phyloP scores from a whole-genome alignment of 2,113 vertebrate genomes.

The Chionodraco myersi region DNA sequence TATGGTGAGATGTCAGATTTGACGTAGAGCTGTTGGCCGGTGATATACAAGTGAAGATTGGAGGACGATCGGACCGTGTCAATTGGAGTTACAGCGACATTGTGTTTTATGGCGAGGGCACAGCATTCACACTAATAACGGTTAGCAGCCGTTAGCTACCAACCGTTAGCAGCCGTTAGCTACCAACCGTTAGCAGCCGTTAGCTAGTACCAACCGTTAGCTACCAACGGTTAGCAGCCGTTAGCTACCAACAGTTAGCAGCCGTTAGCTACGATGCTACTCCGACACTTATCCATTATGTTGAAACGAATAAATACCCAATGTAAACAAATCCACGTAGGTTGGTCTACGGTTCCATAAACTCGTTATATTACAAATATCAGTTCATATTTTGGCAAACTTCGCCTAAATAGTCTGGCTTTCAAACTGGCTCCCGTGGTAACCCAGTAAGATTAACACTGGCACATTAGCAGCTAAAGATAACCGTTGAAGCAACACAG shows the following conservation, averaged over 20 bases:
- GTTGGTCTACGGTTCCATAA: too few species aligned
- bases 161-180: background rate
- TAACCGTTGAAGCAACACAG: background rate
- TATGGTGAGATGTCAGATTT: too few species aligned
- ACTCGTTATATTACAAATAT: background rate
- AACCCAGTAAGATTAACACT: background rate
- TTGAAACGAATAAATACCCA: background rate
- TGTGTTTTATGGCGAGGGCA: too few species aligned
- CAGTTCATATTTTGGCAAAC: background rate
- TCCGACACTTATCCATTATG: background rate
- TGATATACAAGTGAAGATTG: too few species aligned
- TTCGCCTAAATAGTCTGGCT: background rate
- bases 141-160: background rate
- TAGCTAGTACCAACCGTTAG: background rate
- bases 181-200: too few species aligned
- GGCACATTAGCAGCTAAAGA: background rate
- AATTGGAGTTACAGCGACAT: too few species aligned
- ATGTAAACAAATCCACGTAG: background rate
- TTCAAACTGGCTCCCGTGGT: background rate
- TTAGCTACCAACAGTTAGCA: background rate
- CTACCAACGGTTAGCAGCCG: too few species aligned
- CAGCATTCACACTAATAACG: too few species aligned
- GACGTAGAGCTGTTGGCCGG: too few species aligned
- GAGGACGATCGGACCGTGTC: too few species aligned
- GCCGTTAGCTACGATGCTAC: background rate